Percentiles rank a stretch among this genome's conserved stretches.
Conservation (phyloP, 2,797 vertebrate species). For the Gallinago nigripennis region DNA sequence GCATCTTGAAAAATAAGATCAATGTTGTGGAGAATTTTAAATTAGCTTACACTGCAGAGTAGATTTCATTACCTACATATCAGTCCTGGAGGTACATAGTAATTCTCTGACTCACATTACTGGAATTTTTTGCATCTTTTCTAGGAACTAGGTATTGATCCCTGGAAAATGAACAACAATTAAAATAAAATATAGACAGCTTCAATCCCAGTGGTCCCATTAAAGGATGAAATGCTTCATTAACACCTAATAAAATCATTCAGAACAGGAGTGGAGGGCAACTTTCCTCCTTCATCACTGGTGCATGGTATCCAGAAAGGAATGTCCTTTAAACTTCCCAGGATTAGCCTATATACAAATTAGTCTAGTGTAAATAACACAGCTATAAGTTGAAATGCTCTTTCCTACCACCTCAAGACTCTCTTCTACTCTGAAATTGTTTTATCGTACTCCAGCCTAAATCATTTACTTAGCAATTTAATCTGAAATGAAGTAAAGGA, state of each 20-base stretch:
- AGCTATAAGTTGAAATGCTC: neutral
- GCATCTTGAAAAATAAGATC: slow-evolving; percentile 7
- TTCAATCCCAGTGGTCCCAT: neutral
- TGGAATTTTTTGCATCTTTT: slow-evolving; percentile 53
- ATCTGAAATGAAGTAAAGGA: neutral
- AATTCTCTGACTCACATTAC: slow-evolving; percentile 32
- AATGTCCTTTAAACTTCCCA: neutral
- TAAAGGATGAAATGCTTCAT: slow-evolving; percentile 51
- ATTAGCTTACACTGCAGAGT: neutral
- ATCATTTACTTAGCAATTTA: neutral
- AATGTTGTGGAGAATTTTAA: neutral
- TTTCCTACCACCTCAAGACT: neutral
- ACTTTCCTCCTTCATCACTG: neutral
- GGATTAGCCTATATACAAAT: neutral
- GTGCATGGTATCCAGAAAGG: neutral
- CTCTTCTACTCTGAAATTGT: neutral
- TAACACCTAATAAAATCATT: slow-evolving; percentile 34
- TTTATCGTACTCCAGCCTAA: neutral
- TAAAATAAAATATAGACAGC: slow-evolving; percentile 46
- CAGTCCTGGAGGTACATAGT: neutral
- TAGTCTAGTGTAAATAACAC: neutral
- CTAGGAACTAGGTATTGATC: slow-evolving; percentile 58
- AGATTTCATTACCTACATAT: slow-evolving; percentile 4
- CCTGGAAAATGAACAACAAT: slow-evolving; percentile 45
- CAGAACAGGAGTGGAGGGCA: neutral